Base-by-base conservation (phyloP, 1,140 invertebrate species). In the Philaenus spumarius region DNA sequence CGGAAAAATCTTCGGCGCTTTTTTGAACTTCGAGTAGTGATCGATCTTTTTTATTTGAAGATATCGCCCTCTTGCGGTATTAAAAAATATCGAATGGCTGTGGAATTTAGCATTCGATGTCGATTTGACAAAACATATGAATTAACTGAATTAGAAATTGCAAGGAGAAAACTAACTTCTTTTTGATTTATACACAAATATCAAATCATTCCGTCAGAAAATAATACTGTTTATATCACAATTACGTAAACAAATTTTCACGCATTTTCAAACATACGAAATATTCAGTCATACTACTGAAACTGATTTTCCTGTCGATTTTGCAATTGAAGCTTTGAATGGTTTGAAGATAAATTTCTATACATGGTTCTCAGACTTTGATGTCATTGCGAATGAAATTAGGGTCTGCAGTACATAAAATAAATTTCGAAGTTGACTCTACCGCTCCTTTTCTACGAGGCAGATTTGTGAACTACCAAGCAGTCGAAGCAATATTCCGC, bases 41-140 rank as follows among this genome's bases (percentile, higher is more conserved):
- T 55, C 39, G 54, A 55, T 55, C 45, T 43, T 55, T 55, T 55
- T 45, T 14, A 61, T 61, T 59, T 53, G 9, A 30, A 30, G 9
- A 9, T 9, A 30, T 30, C 26, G 9, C 26, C 3, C 26, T 30
- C 26, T 30, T 4, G 9, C 26, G 3, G 26, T 4, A 30, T 30
- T 64, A 62, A 39, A 62, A 62, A 66, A 66, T 42, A 62, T 43
- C 39, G 62, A 48, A 60, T 64, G 55, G 57, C 55, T 66, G 54
- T 62, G 60, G 62, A 66, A 65, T 56, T 61, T 59, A 59, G 55
- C 62, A 62, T 66, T 66, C 53, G 64, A 63, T 60, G 45, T 48
- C n/a, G 61, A 62, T 62, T 62, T 58, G 47, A 64, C 64, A 55
- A 64, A 62, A 62, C 60, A 60, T 64, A 37, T 64, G 63, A 64